Percentiles rank a stretch among this genome's conserved stretches.
Conservation (phyloP, 2,888 invertebrate species). For the Tinea trinotella region DNA sequence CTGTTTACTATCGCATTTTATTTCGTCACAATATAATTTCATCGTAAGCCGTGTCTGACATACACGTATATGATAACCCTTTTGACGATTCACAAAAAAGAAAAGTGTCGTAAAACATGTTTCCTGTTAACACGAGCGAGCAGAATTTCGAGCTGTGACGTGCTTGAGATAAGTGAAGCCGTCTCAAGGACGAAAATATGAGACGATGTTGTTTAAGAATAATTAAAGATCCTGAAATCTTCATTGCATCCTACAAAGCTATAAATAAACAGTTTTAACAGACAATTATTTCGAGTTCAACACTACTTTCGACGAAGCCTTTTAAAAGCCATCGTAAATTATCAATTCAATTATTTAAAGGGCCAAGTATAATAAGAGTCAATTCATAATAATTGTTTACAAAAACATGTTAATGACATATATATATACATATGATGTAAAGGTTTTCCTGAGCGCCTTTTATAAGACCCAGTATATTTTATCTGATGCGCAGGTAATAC, state of each 20-base stretch:
- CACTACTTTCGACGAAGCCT: no score
- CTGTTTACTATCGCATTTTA: not conserved
- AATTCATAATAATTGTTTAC: no score
- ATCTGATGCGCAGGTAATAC: not conserved
- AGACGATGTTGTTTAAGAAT: not conserved
- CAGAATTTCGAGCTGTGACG: constrained; percentile 18
- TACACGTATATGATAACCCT: not conserved
- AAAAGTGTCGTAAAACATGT: not conserved
- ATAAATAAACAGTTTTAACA: no score
- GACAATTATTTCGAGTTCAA: no score
- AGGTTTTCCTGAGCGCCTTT: not conserved
- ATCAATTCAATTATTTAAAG: no score
- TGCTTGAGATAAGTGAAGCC: constrained; percentile 3
- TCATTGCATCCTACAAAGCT: no score
- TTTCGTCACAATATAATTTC: not conserved
- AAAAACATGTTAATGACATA: no score
- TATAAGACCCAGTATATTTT: not conserved
- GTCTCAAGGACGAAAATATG: constrained; percentile 1
- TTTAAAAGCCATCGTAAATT: no score
- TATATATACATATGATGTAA: not conserved
- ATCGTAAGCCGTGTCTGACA: not conserved
- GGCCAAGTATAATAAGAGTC: no score
- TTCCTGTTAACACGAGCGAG: constrained; percentile 18
- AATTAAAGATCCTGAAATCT: not conserved
- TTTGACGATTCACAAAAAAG: constrained; percentile 8